Evolutionary conservation across 2,888 invertebrate genomes (phyloP), one percentile per base, ranked within the genome.

Genomic region (Pecten maximus): DNA sequence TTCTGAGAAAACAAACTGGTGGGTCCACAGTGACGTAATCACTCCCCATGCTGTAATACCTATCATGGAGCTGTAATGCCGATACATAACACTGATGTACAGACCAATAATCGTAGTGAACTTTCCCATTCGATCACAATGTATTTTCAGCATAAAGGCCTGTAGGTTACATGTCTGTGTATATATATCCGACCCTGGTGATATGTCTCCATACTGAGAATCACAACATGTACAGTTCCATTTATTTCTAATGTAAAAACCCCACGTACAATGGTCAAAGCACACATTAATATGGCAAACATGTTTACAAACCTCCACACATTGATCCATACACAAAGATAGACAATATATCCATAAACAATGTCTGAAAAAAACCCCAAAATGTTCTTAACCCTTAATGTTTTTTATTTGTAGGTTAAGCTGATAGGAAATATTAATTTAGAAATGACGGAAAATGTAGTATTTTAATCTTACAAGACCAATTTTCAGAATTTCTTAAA

Each of bases 151-250:
- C 44, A 44, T 44, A 10, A n/a, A 60, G 23, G 60, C 4, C 74
- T 74, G 23, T 35, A 28, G 10, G 10, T 10, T 15, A 35, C 28
- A 35, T 74, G 74, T 74, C 35, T 74, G 74, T 35, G 35, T 28
- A 28, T 3, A n/a, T 8, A 12, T 10, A 10, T 35, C 0, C 74
- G 15, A 19, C 8, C 74, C 74, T 35, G 6, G 74, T 74, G 74
- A 74, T n/a, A n/a, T 74, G 35, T 74, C 74, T 74, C 74, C 74
- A 74, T 74, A 74, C 35, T n/a, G n/a, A n/a, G n/a, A n/a, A n/a
- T n/a, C n/a, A n/a, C n/a, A n/a, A n/a, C n/a, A n/a, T n/a, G n/a
- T n/a, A n/a, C n/a, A n/a, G n/a, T n/a, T n/a, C n/a, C n/a, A n/a
- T n/a, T n/a, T n/a, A n/a, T n/a, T n/a, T n/a, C n/a, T n/a, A n/a